Conservation (phyloP, 2,113 vertebrate species). For the Salvelinus namaycush region DNA sequence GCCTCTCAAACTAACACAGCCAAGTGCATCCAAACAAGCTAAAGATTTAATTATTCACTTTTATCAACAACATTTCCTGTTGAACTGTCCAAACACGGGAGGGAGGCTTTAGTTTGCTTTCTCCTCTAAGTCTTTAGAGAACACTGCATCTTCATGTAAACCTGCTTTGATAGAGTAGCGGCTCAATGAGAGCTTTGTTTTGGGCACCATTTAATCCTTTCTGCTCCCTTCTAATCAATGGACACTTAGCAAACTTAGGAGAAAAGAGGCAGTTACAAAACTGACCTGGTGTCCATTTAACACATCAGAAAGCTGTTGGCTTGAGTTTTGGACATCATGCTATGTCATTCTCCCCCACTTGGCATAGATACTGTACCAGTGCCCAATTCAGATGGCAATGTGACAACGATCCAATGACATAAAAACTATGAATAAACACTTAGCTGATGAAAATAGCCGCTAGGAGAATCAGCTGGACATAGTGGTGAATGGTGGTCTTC, state of each 20-base stretch:
- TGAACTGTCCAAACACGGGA: conserved; percentile 49
- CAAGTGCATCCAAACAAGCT: conserved; percentile 53
- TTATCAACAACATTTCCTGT: conserved; percentile 60
- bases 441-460: background rate
- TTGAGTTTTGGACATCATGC: conserved; percentile 30
- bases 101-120: conserved; percentile 47
- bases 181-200: conserved; percentile 54
- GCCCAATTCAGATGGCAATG: conserved; percentile 15
- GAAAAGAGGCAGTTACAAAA: conserved; percentile 39
- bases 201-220: conserved; percentile 45
- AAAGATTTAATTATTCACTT: conserved; percentile 66
- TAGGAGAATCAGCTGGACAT: background rate
- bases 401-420: conserved; percentile 14
- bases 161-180: conserved; percentile 53
- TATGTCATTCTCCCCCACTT: conserved; percentile 29
- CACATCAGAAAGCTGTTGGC: conserved; percentile 42
- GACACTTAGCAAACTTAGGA: conserved; percentile 39
- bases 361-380: conserved; percentile 15
- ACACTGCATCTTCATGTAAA: conserved; percentile 55
- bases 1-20: conserved; percentile 51
- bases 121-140: conserved; percentile 50
- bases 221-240: conserved; percentile 50
- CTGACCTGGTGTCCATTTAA: conserved; percentile 46
- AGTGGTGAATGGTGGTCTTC: background rate
- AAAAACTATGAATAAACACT: conserved; percentile 15